phyloP scores from a whole-genome alignment of 2,113 vertebrate species.

The Cinclus cinclus region DNA sequence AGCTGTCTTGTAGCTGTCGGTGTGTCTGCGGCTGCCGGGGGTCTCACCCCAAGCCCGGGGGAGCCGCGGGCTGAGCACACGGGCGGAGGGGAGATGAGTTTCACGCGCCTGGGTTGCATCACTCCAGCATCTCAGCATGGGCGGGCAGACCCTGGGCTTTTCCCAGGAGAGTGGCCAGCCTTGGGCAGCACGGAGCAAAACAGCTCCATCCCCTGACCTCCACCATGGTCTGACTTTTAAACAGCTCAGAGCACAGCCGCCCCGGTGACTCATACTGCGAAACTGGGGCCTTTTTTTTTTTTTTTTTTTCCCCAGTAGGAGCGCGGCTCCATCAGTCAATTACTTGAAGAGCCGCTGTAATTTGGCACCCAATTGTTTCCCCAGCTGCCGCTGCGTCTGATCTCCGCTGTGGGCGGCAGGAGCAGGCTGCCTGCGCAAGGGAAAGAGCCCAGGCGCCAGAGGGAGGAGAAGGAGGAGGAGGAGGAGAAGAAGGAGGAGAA shows the following conservation, averaged over 20 bases:
- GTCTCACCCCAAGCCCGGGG: not conserved
- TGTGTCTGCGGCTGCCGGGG: not conserved
- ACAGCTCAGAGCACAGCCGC: not conserved
- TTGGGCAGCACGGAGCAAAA: not conserved
- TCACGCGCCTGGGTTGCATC: not conserved
- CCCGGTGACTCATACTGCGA: slow-evolving; percentile 2
- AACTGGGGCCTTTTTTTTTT: not conserved
- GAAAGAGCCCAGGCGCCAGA: slow-evolving; percentile 7
- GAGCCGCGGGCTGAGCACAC: rapidly evolving
- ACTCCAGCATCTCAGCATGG: not conserved
- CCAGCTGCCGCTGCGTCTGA: slow-evolving; percentile 65
- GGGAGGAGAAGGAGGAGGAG: not conserved
- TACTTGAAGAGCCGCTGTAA: slow-evolving; percentile 42
- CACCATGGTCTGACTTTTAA: not conserved
- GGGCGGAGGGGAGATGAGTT: not conserved
- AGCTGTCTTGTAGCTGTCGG: not conserved
- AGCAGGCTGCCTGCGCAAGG: slow-evolving; percentile 58
- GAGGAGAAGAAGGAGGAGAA: not conserved
- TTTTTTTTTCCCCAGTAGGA: not conserved
- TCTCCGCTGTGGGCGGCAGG: slow-evolving; percentile 1
- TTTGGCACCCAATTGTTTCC: slow-evolving; percentile 72
- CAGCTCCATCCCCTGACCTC: not conserved
- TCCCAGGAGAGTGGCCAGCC: not conserved
- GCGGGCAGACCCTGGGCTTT: not conserved
- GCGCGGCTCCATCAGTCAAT: slow-evolving; percentile 53